Evolutionary conservation across 2,888 invertebrate species (phyloP), one percentile per base, ranked within the genome.

Genomic region (Drosophila gaucha): DNA sequence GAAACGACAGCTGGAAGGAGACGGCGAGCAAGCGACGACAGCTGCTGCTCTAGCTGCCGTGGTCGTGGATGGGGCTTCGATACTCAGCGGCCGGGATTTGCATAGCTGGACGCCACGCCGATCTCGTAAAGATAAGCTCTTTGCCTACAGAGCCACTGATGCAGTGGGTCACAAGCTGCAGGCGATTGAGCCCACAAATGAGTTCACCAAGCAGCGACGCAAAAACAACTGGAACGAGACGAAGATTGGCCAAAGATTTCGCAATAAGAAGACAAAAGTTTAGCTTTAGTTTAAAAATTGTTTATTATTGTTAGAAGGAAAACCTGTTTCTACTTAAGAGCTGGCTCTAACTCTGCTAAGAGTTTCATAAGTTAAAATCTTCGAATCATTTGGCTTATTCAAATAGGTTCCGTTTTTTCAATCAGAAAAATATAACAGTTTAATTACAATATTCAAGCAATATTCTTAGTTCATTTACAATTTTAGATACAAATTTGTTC

Each of bases 141-240:
- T 82, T 56, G 39, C 55, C 6, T 90, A 90, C 46, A 80, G 65
- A 60, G 43, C 69, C 18, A 56, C 62, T 5, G 74, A 69, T 26
- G 60, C 16, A 0, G 30, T 41, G 12, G 67, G 63, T 0, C 36
- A 63, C 5, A 59, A 62, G 4, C 56, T 85, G 1, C 55, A 71
- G 49, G 71, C 71, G 0, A 70, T 78, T 12, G 87, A 80, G 24
- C 55, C 69, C 6, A 59, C 28, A 8, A 90, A 84, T 49, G 90
- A 90, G 62, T 90, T 90, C 46, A 83, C 86, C 0, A 55, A 74
- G n/a, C 28, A 66, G 2, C 60, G 89, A 3, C 66, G 63, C 3
- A 86, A 86, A 49, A 90, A 90, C 60, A 66, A 78, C 12, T 90
- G 90, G 90, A 80, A 80, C 55, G 87, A 89, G 57, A 46, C 72